phyloP scores from a whole-genome alignment of 2,113 vertebrate genomes.

The Nothobranchius kuhntae region DNA sequence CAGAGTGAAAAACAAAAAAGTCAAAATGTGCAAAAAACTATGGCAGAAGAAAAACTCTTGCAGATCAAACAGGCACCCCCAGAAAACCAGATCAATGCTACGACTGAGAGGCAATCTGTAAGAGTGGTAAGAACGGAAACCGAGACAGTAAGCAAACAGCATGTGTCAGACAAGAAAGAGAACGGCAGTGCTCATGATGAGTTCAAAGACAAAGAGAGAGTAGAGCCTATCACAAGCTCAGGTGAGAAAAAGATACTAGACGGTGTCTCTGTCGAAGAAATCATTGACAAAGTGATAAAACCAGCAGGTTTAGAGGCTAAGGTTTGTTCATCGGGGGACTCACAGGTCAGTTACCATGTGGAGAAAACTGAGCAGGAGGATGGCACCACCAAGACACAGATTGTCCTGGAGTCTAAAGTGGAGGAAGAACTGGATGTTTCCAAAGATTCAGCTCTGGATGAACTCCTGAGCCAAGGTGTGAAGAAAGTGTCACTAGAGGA shows the following conservation, averaged over 20 bases:
- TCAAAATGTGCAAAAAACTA: constrained; percentile 56
- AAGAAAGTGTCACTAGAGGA: constrained; percentile 81
- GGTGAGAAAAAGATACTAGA: constrained; percentile 69
- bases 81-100: constrained; percentile 41
- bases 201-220: constrained; percentile 36
- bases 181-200: constrained; percentile 22
- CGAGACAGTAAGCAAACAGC: constrained; percentile 56
- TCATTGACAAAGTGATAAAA: constrained; percentile 86
- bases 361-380: constrained; percentile 83
- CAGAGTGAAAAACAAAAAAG: constrained; percentile 43
- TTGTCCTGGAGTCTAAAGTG: constrained; percentile 86
- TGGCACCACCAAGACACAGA: constrained; percentile 83
- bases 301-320: constrained; percentile 78
- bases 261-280: constrained; percentile 78
- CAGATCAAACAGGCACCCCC: constrained; percentile 56
- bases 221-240: constrained; percentile 11
- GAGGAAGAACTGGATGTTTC: constrained; percentile 84
- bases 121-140: constrained; percentile 45
- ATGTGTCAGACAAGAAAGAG: constrained; percentile 56
- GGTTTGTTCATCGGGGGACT: constrained; percentile 73
- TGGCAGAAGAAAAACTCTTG: constrained; percentile 64
- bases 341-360: constrained; percentile 83
- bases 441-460: constrained; percentile 70
- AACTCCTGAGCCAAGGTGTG: constrained; percentile 78
- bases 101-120: constrained; percentile 48